phyloP scores from a whole-genome alignment of 2,888 invertebrate genomes.

The Tinea pellionella region DNA sequence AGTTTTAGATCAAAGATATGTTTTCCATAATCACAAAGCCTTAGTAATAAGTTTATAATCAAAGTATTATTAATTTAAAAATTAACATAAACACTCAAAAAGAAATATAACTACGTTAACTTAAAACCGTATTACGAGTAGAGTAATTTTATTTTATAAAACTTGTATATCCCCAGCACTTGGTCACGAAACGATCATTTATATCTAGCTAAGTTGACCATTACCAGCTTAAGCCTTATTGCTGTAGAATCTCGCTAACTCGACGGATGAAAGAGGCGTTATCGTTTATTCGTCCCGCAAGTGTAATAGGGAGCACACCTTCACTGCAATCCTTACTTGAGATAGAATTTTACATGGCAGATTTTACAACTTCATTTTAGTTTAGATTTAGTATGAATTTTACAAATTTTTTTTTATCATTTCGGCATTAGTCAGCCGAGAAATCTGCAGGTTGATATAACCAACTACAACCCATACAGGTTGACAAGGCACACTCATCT shows the following conservation, averaged over 20 bases:
- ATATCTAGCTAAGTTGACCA: constrained; percentile 31
- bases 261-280: constrained; percentile 24
- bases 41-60: too few species aligned
- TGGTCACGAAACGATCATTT: constrained; percentile 26
- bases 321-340: neutral
- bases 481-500: too few species aligned
- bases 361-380: neutral
- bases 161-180: neutral
- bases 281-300: constrained; percentile 24
- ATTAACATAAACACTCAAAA: too few species aligned
- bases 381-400: neutral
- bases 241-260: constrained; percentile 18
- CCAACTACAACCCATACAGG: too few species aligned
- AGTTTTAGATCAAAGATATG: too few species aligned
- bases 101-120: too few species aligned
- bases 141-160: neutral
- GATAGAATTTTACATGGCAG: neutral
- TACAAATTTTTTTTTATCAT: too few species aligned
- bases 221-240: constrained; percentile 36
- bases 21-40: too few species aligned
- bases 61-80: too few species aligned
- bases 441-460: too few species aligned
- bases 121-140: neutral
- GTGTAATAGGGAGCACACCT: constrained; percentile 18
- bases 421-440: too few species aligned